phyloP scores from a whole-genome alignment of 2,888 invertebrate species.

The Corbicula japonica region DNA sequence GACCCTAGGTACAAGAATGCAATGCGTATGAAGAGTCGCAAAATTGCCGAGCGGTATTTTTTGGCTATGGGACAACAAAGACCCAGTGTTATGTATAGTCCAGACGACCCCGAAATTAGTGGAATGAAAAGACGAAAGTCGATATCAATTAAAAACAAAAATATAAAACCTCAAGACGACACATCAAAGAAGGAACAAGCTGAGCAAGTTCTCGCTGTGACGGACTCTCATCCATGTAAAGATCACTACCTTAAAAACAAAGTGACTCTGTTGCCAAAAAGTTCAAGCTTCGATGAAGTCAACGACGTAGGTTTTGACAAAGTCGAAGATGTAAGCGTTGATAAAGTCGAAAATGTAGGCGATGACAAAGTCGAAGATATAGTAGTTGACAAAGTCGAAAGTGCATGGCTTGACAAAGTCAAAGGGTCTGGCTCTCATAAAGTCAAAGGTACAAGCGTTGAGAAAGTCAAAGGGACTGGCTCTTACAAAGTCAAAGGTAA shows the following conservation, averaged over 20 bases:
- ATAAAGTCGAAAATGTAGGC: no score
- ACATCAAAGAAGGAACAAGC: slow-evolving; percentile 25
- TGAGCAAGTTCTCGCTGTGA: slow-evolving; percentile 54
- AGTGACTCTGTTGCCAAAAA: slow-evolving; percentile 1
- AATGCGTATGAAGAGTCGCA: slow-evolving; percentile 36
- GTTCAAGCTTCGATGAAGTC: no score
- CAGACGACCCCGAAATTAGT: no score
- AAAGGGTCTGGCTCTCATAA: no score
- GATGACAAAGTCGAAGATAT: no score
- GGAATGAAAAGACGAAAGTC: slow-evolving; percentile 19
- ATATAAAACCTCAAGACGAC: slow-evolving; percentile 1
- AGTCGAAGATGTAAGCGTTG: no score
- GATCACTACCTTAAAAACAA: slow-evolving; percentile 46
- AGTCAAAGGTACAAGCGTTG: no score
- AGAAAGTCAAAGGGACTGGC: no score
- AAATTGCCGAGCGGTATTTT: slow-evolving; percentile 53
- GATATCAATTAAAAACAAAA: background rate
- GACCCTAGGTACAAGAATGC: slow-evolving; percentile 54
- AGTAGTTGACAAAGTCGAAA: no score
- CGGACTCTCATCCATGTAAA: slow-evolving; percentile 61
- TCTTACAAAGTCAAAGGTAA: no score
- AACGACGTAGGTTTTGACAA: no score
- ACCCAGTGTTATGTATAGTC: slow-evolving; percentile 19
- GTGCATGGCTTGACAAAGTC: no score
- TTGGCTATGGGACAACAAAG: slow-evolving; percentile 34